A percentile compares a stretch with the other conserved stretches of the same genome.
Evolutionary conservation across 2,113 vertebrate genomes (phyloP).

Genomic region (Callipepla squamata): DNA sequence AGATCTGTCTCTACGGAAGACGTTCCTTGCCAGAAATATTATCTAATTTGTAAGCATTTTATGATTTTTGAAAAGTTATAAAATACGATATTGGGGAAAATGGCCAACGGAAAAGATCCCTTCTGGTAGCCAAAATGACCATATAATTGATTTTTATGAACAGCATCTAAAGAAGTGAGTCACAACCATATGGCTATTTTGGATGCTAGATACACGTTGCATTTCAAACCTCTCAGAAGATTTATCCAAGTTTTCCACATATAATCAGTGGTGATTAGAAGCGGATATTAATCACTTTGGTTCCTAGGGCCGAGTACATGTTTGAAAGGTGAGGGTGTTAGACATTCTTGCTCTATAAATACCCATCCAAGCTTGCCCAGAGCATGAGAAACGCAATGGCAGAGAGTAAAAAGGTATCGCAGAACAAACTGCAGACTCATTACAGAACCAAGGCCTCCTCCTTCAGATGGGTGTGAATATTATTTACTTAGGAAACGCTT

Average conservation of each 20-base stretch:
- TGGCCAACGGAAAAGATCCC: conserved; percentile 4
- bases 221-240: conserved; percentile 49
- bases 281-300: conserved; percentile 61
- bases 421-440: conserved; percentile 54
- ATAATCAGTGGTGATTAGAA: conserved; percentile 58
- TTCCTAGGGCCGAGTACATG: conserved; percentile 1
- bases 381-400: conserved; percentile 21
- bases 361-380: conserved; percentile 11
- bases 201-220: background rate
- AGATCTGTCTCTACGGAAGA: conserved; percentile 7
- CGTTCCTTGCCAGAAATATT: conserved; percentile 35
- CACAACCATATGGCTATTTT: conserved; percentile 52
- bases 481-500: conserved; percentile 36
- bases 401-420: background rate
- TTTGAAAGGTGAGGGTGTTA: conserved; percentile 37
- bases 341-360: conserved; percentile 55
- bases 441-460: conserved; percentile 1
- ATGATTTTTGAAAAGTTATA: conserved; percentile 50
- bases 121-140: conserved; percentile 52
- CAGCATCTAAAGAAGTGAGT: conserved; percentile 62
- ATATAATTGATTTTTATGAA: conserved; percentile 45
- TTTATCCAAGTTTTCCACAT: conserved; percentile 51
- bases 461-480: conserved; percentile 16
- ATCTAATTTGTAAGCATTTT: conserved; percentile 61
- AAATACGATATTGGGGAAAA: conserved; percentile 53